Evolutionary conservation across 2,113 vertebrate species (phyloP).

Genomic region (Agelaius tricolor): DNA sequence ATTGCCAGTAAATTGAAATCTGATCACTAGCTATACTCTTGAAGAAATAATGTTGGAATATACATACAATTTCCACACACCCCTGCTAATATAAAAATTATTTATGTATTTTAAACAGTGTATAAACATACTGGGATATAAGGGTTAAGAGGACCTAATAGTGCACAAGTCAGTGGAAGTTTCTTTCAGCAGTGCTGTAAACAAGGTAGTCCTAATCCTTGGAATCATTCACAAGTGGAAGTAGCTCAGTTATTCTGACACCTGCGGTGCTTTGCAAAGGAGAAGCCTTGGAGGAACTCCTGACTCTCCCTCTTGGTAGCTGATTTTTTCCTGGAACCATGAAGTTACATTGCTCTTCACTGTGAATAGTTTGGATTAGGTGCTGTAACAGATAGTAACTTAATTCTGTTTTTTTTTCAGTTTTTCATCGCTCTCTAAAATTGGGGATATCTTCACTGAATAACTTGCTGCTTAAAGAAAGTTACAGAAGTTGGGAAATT

Average conservation of each 20-base stretch:
- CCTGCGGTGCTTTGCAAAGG: background rate
- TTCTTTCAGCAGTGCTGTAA: background rate
- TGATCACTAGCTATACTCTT: background rate
- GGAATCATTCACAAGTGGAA: background rate
- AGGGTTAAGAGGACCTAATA: background rate
- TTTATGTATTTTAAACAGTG: background rate
- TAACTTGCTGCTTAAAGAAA: background rate
- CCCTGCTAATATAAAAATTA: background rate
- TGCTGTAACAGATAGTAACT: background rate
- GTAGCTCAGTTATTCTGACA: background rate
- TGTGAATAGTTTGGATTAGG: background rate
- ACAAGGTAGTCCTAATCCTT: background rate
- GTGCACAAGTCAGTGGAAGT: background rate
- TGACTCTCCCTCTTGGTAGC: background rate
- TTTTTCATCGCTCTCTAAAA: background rate
- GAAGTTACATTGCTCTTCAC: background rate
- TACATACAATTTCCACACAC: background rate
- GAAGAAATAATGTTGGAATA: background rate
- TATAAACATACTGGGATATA: background rate
- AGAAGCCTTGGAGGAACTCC: background rate
- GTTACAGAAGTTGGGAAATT: constrained; percentile 14
- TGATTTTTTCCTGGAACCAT: background rate
- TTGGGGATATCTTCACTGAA: constrained; percentile 4
- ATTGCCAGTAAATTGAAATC: background rate
- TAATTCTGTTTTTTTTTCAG: background rate